Base-by-base conservation (phyloP, 2,888 invertebrate species). In the Epsilonema sp. region DNA sequence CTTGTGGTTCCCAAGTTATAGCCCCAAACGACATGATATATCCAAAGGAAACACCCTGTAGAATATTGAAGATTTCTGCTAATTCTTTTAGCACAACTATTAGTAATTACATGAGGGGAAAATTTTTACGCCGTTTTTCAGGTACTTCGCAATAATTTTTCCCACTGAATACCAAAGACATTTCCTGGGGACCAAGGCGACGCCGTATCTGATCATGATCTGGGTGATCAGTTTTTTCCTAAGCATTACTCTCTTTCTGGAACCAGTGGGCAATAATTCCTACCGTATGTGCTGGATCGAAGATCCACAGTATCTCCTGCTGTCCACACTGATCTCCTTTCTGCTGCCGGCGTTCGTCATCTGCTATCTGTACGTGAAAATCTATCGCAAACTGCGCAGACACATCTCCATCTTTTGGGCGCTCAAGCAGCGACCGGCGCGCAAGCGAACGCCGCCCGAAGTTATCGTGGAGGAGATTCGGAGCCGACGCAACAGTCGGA, bases 131-230 rank as follows among this genome's bases (percentile, higher is more conserved):
- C n/a, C n/a, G n/a, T n/a, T 8, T 52, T 54, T 26, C 46, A 55
- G 55, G 39, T 58, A 58, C 44, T 57, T 58, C 44, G 58, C 58
- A 5, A 57, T 58, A 23, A 56, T 58, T 53, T 58, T 57, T 37
- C 58, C 58, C 1, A 56, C 57, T 2, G 57, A 57, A 37, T 58
- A 58, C 26, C 58, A 58, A 42, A 44, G 58, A 16, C 56, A 58
- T 46, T 54, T 54, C 19, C 51, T 55, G 26, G 51, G 54, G 23
- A 56, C 58, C 2, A 53, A 52, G 2, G 53, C 56, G 5, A 43
- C 52, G 11, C 55, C 56, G 16, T 57, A 53, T 44, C 36, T 49
- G 19, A 26, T 45, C 8, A 48, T 50, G 44, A 42, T 58, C 5
- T 57, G 58, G 58, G 22, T 57, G 45, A 55, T 56, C 53, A 54